Conservation (phyloP, 2,113 vertebrate species). For the Nesoenas mayeri region DNA sequence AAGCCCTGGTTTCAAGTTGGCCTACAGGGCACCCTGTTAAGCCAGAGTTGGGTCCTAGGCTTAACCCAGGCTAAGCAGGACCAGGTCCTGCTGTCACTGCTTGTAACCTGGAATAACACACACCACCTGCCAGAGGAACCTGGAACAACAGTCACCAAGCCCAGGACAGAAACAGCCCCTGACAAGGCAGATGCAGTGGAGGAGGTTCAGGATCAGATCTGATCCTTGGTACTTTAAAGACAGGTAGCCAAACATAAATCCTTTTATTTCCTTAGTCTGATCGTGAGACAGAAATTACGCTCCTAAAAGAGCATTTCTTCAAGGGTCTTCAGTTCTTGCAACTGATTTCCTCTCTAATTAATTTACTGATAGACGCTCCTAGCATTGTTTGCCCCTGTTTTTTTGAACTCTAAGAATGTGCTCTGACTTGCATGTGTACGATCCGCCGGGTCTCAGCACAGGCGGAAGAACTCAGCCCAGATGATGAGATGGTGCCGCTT, state of each 20-base stretch:
- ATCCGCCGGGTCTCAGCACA: not conserved
- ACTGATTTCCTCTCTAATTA: not conserved
- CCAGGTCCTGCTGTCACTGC: rapidly evolving
- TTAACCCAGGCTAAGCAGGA: not conserved
- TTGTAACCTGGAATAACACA: not conserved
- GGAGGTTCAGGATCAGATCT: not conserved
- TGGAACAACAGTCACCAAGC: not conserved
- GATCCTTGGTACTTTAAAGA: not conserved
- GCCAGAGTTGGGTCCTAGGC: not conserved
- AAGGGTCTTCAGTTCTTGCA: not conserved
- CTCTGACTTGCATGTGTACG: not conserved
- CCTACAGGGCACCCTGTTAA: not conserved
- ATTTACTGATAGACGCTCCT: rapidly evolving
- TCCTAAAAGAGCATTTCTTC: not conserved
- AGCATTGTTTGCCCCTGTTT: not conserved
- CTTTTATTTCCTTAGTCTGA: not conserved
- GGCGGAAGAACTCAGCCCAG: not conserved
- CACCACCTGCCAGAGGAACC: not conserved
- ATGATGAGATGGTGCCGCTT: not conserved
- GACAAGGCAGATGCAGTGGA: not conserved
- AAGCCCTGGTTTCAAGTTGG: not conserved
- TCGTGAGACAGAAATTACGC: not conserved
- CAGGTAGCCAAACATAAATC: not conserved
- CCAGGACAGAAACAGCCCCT: not conserved
- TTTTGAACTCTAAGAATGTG: not conserved